Evolutionary conservation across 2,113 vertebrate genomes (phyloP).

Genomic region (Cheilinus undulatus): DNA sequence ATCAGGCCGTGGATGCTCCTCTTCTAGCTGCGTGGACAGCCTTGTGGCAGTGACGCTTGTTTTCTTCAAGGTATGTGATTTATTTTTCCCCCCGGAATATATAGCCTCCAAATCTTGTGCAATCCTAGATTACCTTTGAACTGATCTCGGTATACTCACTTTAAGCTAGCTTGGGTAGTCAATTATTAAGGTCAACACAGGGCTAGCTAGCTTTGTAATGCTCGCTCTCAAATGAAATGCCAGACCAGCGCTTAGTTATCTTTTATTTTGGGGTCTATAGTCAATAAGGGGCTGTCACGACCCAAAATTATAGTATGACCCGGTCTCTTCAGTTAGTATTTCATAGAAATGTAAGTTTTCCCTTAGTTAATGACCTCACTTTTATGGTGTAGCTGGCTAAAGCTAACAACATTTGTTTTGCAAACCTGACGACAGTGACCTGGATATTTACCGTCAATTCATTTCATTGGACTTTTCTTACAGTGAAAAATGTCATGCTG

Average conservation of each 20-base stretch:
- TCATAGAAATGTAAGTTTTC: background rate
- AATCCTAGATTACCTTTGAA: background rate
- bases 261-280: background rate
- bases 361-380: background rate
- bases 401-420: slow-evolving; percentile 1
- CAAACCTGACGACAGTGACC: background rate
- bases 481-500: background rate
- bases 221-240: background rate
- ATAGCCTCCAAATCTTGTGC: background rate
- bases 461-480: background rate
- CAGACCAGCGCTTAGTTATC: background rate
- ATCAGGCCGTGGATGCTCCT: slow-evolving; percentile 31
- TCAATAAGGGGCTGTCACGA: background rate
- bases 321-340: background rate
- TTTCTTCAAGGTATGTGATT: slow-evolving; percentile 47
- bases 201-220: slow-evolving; percentile 7
- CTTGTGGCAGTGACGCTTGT: background rate
- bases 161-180: slow-evolving; percentile 3
- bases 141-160: background rate
- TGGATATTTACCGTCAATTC: background rate
- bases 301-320: background rate
- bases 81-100: no score
- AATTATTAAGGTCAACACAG: slow-evolving; percentile 50
- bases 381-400: background rate
- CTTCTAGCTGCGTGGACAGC: background rate